Base-by-base conservation (phyloP, 1,140 invertebrate species). In the Neomicropteryx cornuta region DNA sequence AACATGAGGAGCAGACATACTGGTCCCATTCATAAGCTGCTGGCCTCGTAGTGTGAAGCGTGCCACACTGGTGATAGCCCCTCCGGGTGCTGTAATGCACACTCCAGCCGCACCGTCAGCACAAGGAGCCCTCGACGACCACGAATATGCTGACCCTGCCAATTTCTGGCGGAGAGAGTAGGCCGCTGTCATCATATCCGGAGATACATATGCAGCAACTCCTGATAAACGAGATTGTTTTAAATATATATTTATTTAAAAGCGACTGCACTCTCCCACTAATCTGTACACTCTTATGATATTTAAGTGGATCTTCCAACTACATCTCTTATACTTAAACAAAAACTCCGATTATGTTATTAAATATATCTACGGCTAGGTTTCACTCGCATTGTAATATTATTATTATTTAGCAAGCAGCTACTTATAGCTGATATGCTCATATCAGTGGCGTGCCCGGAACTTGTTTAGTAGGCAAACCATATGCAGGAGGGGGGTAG, bases 11-110 rank as follows among this genome's bases (percentile, higher is more conserved):
- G 92, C 86, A 1, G 91, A 83, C 95, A 98, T 98, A 44, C 84
- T 88, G 1, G 94, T 97, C 14, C 94, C 93, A 65, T 97, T 97
- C 85, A 98, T 92, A 4, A 98, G 69, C 55, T 96, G 90, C 31
- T 77, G 77, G 47, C 84, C 83, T 38, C 87, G 67, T 38, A 97
- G 68, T 0, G 87, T 92, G 62, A 88, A 98, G 60, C 87, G 85
- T 27, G 65, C 60, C 3, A 98, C 92, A 21, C 89, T 91, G 1
- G 96, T 89, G 44, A 98, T 92, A 31, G 96, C 96, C 31, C 86
- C 94, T 40, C 95, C 95, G 2, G 95, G 95, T 36, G 94, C 95
- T 71, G 87, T 93, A 6, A 98, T 77, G 21, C 77, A 80, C 3
- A 97, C 77, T 5, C 92, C 95, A 32, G 81, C 67, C 24, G 80